phyloP scores from a whole-genome alignment of 2,797 vertebrate species.

The Avahi laniger region DNA sequence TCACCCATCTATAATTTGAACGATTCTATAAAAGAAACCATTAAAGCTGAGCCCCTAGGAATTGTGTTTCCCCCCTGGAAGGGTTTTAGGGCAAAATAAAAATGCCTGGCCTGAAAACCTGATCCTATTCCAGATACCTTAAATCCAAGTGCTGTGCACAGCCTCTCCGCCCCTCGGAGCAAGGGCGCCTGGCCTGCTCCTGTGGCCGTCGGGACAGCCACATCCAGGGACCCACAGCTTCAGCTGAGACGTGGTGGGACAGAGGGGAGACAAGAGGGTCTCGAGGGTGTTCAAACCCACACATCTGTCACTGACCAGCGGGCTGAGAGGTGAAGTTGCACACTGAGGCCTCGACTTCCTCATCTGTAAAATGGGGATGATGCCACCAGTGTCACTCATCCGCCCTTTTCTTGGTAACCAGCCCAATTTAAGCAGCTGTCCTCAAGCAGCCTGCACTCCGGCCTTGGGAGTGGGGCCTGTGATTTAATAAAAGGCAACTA shows the following conservation, averaged over 20 bases:
- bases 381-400: rapidly evolving
- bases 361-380: neutral
- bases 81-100: conserved; percentile 85
- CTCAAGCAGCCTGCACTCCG: neutral
- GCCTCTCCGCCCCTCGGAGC: neutral
- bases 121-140: conserved; percentile 64
- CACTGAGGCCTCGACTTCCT: neutral
- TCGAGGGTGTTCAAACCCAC: neutral
- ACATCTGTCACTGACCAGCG: rapidly evolving
- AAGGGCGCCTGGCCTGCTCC: neutral
- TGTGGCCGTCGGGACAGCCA: neutral
- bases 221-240: neutral
- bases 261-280: no score
- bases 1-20: conserved; percentile 84
- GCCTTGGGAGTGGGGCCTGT: neutral
- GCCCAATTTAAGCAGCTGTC: neutral
- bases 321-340: neutral
- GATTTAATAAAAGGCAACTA: neutral
- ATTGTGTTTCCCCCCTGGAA: conserved; percentile 81
- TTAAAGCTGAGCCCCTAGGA: conserved; percentile 83
- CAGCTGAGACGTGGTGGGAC: neutral
- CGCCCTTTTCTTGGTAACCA: neutral
- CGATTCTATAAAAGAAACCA: conserved; percentile 83
- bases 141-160: neutral
- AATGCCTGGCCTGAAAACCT: conserved; percentile 77